Percentiles rank a stretch among this genome's conserved stretches.
Conservation (phyloP, 1,140 invertebrate species). For the Drosophila takahashii region DNA sequence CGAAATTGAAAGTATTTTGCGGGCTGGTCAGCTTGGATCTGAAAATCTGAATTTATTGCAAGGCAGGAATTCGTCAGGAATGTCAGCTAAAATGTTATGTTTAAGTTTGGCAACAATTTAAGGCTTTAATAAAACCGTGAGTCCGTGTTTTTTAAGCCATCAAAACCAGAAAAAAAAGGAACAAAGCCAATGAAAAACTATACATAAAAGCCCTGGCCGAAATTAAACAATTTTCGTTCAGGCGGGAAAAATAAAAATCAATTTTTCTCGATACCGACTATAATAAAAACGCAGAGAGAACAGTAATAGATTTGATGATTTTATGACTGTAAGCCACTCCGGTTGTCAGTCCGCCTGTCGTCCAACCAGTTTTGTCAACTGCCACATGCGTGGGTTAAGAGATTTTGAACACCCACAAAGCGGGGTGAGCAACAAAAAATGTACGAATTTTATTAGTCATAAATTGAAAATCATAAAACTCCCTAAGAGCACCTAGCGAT, state of each 20-base stretch:
- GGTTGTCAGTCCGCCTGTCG: conserved; percentile 29
- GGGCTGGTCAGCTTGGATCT: conserved; percentile 30
- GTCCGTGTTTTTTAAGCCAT: conserved; percentile 4
- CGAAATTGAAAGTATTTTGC: conserved; percentile 69
- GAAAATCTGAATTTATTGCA: conserved; percentile 55
- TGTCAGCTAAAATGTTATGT: conserved; percentile 10
- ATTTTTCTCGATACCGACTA: conserved; percentile 18
- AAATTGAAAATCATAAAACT: conserved; percentile 72
- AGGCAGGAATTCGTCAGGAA: conserved; percentile 35
- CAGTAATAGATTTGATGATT: conserved; percentile 77
- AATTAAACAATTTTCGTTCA: conserved; percentile 27
- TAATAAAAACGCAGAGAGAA: conserved; percentile 29
- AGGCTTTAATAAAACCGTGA: conserved; percentile 12
- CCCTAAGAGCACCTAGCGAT: conserved; percentile 56
- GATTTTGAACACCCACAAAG: conserved; percentile 64
- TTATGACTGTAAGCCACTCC: conserved; percentile 70
- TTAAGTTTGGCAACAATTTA: conserved; percentile 6
- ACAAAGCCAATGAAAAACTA: conserved; percentile 1
- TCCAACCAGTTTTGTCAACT: conserved; percentile 56
- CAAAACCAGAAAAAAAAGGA: not conserved
- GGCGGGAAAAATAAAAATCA: conserved; percentile 25
- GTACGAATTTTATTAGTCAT: conserved; percentile 80
- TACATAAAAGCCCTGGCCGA: not conserved
- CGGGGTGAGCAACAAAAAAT: conserved; percentile 19
- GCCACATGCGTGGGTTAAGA: conserved; percentile 56